Evolutionary conservation across 2,797 vertebrate genomes (phyloP).

Genomic region (Myoxocephalus aenaeus): DNA sequence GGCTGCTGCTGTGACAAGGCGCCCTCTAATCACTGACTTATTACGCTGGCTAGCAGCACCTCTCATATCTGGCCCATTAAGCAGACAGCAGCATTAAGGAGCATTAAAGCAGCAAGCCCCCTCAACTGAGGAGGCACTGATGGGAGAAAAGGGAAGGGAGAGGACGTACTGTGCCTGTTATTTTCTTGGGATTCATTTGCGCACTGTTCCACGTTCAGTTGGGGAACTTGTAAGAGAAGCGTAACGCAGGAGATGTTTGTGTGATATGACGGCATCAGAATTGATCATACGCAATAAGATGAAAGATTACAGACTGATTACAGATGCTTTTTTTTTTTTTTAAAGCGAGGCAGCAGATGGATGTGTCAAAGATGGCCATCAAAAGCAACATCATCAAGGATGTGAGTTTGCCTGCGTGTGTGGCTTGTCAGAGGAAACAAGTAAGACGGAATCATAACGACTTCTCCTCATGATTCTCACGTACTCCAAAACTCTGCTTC

Average conservation of each 20-base stretch:
- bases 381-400: constrained; percentile 34
- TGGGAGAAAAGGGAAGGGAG: constrained; percentile 73
- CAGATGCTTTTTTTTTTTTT: constrained; percentile 2
- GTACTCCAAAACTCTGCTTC: constrained; percentile 15
- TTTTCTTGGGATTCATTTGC: constrained; percentile 61
- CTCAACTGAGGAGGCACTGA: constrained; percentile 68
- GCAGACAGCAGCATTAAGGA: constrained; percentile 88
- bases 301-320: constrained; percentile 46
- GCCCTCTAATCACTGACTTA: constrained; percentile 89
- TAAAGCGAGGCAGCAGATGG: constrained; percentile 15
- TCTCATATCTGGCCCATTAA: constrained; percentile 88
- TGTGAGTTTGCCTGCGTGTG: constrained; percentile 32
- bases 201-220: constrained; percentile 50
- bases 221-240: constrained; percentile 30
- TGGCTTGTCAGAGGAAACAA: constrained; percentile 43
- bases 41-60: constrained; percentile 86
- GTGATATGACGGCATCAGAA: constrained; percentile 39
- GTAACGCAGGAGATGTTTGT: constrained; percentile 46
- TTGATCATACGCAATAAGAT: constrained; percentile 23
- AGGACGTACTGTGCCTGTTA: constrained; percentile 50
- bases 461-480: constrained; percentile 29
- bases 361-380: constrained; percentile 43
- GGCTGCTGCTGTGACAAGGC: constrained; percentile 88
- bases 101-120: constrained; percentile 86
- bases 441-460: constrained; percentile 17